Evolutionary conservation across 2,797 vertebrate genomes (phyloP), one percentile per base, ranked within the genome.

Genomic region (Synanceia verrucosa): DNA sequence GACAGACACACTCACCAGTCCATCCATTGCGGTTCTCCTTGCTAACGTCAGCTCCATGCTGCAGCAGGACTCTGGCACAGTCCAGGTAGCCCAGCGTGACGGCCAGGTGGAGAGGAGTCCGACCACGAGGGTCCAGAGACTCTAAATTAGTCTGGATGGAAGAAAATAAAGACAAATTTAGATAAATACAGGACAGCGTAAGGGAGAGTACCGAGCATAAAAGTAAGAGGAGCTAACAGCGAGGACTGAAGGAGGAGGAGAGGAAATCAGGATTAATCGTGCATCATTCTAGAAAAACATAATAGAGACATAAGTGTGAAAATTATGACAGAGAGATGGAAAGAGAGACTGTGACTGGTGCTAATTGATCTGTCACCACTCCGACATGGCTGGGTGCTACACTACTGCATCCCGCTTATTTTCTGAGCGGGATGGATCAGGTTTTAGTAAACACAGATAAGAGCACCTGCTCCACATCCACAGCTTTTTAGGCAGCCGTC

Each of bases 21-120:
- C 98, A 99, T 66, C 97, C 97, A 0, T 94, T 98, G 89, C 95
- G 94, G 88, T 99, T 99, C 91, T 98, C 96, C 88, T 96, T 97
- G 93, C 95, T 95, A 69, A 98, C 96, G 0, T 99, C 96, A 0
- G 97, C 97, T 0, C 97, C 98, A 7, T 96, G 94, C 37, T 96
- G 95, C 78, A 99, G 92, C 79, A 99, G 94, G 69, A 97, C 93
- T 33, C 93, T 92, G 58, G 96, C 96, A 19, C 97, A 98, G 60
- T 99, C 97, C 7, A 98, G 91, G 89, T 97, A 93, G 47, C 95
- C 96, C 88, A 99, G 86, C 0, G 97, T 99, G 79, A 97, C 97
- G 21, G 97, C 97, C 84, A 99, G 93, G 90, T 99, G 98, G 67
- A 99, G 91, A 3, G 98, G 96, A 34, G 97, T 99, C 74, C 98